Conservation (phyloP, 1,140 invertebrate species). For the Drosophila sucinea region DNA sequence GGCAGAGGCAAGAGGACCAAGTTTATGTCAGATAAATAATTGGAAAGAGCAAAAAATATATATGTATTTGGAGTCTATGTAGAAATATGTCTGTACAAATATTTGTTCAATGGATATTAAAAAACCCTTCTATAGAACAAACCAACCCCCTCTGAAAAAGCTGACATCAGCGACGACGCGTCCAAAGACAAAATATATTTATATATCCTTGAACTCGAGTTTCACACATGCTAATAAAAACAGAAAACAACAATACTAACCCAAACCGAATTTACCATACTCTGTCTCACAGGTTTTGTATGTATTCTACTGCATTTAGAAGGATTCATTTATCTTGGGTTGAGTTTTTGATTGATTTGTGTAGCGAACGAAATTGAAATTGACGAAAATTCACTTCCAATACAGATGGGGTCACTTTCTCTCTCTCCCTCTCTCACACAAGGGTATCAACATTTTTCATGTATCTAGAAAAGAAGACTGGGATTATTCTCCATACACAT, state of each 20-base stretch:
- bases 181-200: background rate
- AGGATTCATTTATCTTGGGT: too few relatives aligned
- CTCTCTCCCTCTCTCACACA: too few relatives aligned
- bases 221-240: slow-evolving; percentile 8
- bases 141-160: background rate
- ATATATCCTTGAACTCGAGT: slow-evolving; percentile 2
- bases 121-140: background rate
- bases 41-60: too few relatives aligned
- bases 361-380: too few relatives aligned
- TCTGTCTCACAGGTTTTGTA: background rate
- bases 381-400: too few relatives aligned
- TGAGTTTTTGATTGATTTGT: too few relatives aligned
- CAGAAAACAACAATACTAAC: background rate
- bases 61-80: too few relatives aligned
- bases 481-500: background rate
- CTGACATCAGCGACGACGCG: background rate
- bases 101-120: background rate
- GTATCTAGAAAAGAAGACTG: background rate
- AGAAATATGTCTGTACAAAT: too few relatives aligned
- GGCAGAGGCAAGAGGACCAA: too few relatives aligned
- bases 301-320: too few relatives aligned
- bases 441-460: background rate
- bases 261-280: background rate
- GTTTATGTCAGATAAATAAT: too few relatives aligned
- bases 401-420: too few relatives aligned